Evolutionary conservation across 1,140 invertebrate species (phyloP), one percentile per base, ranked within the genome.

Genomic region (Tetraneura akinire): DNA sequence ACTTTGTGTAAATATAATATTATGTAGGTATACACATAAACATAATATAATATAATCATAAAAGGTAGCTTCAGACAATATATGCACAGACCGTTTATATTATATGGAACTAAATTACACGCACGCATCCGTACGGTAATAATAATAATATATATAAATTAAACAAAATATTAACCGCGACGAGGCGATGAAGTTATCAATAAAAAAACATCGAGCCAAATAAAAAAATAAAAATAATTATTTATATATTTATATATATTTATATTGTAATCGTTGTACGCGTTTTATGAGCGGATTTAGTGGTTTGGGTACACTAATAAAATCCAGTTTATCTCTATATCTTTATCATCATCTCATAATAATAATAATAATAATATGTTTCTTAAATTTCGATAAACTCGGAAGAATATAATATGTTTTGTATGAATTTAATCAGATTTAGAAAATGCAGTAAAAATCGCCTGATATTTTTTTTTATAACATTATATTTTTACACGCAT

Each of bases 261-360:
- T 71, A 71, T 71, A 32, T 32, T 51, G 23, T 51, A 51, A 71
- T 45, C 16, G 14, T 23, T 37, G 11, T 51, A 32, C 1, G 8
- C 32, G 13, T 71, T 71, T 71, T 71, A 71, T 51, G 68, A 51
- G 47, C 47, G 18, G 26, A 49, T 71, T 49, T 51, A 51, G 68
- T 51, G 45, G 45, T 49, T 45, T 45, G 68, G 26, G 23, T 18
- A 51, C 18, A 45, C 51, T 21, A 29, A 71, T 71, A 71, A 71
- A 71, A 71, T 71, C 68, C 45, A 29, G 68, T 29, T 51, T 45
- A 71, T n/a, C n/a, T n/a, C 49, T 21, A 29, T 71, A 29, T 51
- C 51, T 21, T 26, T 49, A 71, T 51, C 23, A 29, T 71, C 49
- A 71, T 71, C 21, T 26, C 29, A 45, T n/a, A n/a, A n/a, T n/a